Base-by-base conservation (phyloP, 1,140 invertebrate genomes). In the Varroa destructor region DNA sequence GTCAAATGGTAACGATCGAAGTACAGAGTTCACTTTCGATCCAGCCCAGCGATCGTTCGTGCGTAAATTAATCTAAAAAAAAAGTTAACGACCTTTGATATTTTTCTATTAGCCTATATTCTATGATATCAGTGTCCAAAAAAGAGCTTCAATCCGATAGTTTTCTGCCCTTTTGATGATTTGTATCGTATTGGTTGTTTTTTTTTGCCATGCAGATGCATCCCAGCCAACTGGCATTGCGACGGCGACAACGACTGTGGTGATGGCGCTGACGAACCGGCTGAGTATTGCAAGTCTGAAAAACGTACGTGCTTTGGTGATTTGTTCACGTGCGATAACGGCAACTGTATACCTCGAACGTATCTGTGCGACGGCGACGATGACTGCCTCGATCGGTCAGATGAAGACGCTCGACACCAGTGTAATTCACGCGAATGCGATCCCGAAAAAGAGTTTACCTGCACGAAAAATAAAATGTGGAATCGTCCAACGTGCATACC, bases 291-390 rank as follows among this genome's bases (percentile, higher is more conserved):
- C 77, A 90, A 91, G 76, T 89, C 88, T 14, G 91, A 93, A 78
- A 91, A 90, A n/a, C 84, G 91, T 74, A 95, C 91, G 0, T 97
- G 94, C 78, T 94, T 93, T 75, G 90, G 92, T 0, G 92, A 95
- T 79, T 81, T 94, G 0, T 97, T 96, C 77, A 94, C 92, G 0
- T 98, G 95, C 77, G 89, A 91, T 76, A 97, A 97, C 80, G 93
- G 93, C 5, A 95, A 94, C 77, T 99, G 95, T 78, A 93, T 98
- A 74, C 91, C 91, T 0, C 83, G 90, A 73, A 93, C 91, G 73
- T 98, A 97, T 79, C 91, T 95, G n/a, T 98, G 96, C 77, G 94
- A 98, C 79, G 91, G 91, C 0, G 90, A 93, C 78, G 90, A 93
- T 77, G 93, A 98, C 80, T 98, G 95, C 79, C 80, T 90, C 74